A percentile compares a stretch with the other conserved stretches of the same genome.
Evolutionary conservation across 2,797 vertebrate species (phyloP).

Genomic region (Peromyscus melanophrys): DNA sequence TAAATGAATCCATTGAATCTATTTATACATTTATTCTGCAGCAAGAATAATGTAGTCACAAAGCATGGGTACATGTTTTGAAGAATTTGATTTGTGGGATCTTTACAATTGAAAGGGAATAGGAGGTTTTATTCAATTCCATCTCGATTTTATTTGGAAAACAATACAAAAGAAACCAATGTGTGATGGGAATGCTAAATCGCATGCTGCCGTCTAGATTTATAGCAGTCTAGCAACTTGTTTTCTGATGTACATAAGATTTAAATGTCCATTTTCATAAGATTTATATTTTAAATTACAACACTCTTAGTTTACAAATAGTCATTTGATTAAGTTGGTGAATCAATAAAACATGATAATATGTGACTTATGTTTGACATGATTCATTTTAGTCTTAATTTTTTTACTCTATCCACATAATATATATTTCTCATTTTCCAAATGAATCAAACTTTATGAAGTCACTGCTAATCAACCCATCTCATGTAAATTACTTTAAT

Average conservation of each 20-base stretch:
- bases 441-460: constrained; percentile 59
- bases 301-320: constrained; percentile 4
- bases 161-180: constrained; percentile 7
- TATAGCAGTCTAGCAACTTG: constrained; percentile 44
- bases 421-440: constrained; percentile 60
- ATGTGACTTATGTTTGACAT: constrained; percentile 52
- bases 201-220: constrained; percentile 48
- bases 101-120: constrained; percentile 51
- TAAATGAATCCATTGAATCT: constrained; percentile 77
- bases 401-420: constrained; percentile 25
- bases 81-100: constrained; percentile 68
- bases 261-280: constrained; percentile 9
- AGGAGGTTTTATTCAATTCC: constrained; percentile 56
- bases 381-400: constrained; percentile 67
- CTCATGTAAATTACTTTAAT: constrained; percentile 64
- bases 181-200: constrained; percentile 55
- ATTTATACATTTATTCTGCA: constrained; percentile 80
- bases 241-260: constrained; percentile 44
- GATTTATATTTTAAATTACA: constrained; percentile 66
- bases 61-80: constrained; percentile 26
- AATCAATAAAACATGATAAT: constrained; percentile 66
- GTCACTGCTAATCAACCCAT: constrained; percentile 42
- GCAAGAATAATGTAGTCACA: constrained; percentile 66
- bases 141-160: constrained; percentile 70
- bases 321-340: constrained; percentile 52